Evolutionary conservation across 2,797 vertebrate species (phyloP).

Genomic region (Capromys pilorides): DNA sequence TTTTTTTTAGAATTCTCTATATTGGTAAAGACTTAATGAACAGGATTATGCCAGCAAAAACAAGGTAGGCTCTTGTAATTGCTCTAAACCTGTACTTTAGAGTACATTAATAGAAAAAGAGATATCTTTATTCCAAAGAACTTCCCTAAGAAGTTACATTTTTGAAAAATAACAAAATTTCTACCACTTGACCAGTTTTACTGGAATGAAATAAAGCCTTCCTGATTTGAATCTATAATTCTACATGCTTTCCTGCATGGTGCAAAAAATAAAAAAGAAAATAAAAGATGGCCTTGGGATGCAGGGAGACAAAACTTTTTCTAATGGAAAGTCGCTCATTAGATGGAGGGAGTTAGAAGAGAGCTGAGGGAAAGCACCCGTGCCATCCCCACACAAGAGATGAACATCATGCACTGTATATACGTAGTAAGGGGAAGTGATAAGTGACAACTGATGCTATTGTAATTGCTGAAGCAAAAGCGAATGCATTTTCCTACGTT

Average conservation of each 20-base stretch:
- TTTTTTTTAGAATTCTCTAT: neutral
- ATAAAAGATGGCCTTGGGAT: neutral
- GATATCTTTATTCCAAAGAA: neutral
- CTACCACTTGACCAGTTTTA: neutral
- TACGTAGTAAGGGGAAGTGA: neutral
- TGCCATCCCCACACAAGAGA: neutral
- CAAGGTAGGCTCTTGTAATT: neutral
- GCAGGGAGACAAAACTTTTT: neutral
- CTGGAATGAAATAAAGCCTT: neutral
- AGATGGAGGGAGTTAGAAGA: neutral
- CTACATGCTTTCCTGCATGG: neutral
- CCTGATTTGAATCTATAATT: neutral
- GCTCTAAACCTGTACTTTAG: neutral
- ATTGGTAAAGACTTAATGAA: neutral
- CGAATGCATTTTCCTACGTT: neutral
- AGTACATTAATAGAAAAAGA: neutral
- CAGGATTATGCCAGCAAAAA: neutral
- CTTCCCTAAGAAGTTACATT: neutral
- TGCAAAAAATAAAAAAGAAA: neutral
- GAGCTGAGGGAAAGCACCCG: neutral
- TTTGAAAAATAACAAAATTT: neutral
- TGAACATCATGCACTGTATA: neutral
- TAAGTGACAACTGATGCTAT: neutral
- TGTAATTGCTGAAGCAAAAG: neutral
- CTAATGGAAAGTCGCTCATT: neutral